Percentiles rank a stretch among this genome's conserved stretches.
Evolutionary conservation across 30 jellyfish, hydroid and myxozoan species (phyloP).

Genomic region (Nemopilema nomurai): DNA sequence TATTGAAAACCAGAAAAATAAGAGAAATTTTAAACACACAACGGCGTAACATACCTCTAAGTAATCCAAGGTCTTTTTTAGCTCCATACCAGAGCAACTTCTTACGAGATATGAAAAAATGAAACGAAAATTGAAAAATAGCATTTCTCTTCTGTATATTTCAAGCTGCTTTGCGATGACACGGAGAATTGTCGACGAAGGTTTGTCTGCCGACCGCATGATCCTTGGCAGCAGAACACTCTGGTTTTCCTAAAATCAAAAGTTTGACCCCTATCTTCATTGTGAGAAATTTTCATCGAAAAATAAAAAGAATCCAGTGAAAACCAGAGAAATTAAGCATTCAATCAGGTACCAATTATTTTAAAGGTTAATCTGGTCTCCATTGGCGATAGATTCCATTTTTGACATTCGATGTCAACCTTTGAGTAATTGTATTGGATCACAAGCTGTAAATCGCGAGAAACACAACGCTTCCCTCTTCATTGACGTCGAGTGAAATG

Average conservation of each 20-base stretch:
- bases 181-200: slow-evolving; percentile 69
- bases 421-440: too few species aligned
- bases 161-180: slow-evolving; percentile 65
- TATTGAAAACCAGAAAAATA: too few species aligned
- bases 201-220: slow-evolving; percentile 65
- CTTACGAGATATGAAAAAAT: slow-evolving; percentile 79
- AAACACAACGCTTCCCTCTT: too few species aligned
- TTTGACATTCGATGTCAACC: too few species aligned
- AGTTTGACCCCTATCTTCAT: background rate
- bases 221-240: slow-evolving; percentile 80
- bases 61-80: slow-evolving; percentile 65
- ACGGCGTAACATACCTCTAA: slow-evolving; percentile 89
- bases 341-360: background rate
- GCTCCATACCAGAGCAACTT: slow-evolving; percentile 53
- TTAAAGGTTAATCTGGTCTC: background rate
- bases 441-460: too few species aligned
- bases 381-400: too few species aligned
- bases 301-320: background rate
- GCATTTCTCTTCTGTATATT: slow-evolving; percentile 79
- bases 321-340: background rate
- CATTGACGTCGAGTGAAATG: background rate
- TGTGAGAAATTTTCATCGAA: background rate
- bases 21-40: too few species aligned
- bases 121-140: slow-evolving; percentile 79
- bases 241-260: slow-evolving; percentile 49